Evolutionary conservation across 2,888 invertebrate genomes (phyloP), one percentile per base, ranked within the genome.

Genomic region (Melinaea marsaeus): DNA sequence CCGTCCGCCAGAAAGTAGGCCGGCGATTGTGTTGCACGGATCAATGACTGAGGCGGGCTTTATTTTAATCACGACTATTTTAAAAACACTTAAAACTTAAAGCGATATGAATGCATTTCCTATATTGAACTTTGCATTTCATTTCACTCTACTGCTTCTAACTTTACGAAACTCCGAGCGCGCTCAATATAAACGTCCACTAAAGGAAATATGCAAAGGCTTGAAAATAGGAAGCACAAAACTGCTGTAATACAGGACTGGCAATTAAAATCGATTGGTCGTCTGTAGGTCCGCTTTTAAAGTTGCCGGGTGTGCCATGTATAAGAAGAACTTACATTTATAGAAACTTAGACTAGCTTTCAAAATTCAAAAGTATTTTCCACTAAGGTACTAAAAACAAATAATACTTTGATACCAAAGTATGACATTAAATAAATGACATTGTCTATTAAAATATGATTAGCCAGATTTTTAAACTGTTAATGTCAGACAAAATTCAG

Each of bases 1-100:
- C 85, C 66, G 71, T 70, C 70, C 64, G 85, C 87, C 87, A 86
- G 81, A 71, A 76, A 79, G 80, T 82, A 82, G 81, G 75, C 60
- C 60, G 42, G 65, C 65, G 69, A 69, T 64, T 68, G 63, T 64
- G 61, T 65, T 63, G 62, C 70, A 60, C 63, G 65, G 67, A 71
- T 71, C 69, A 69, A 69, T 68, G 62, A 56, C 58, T 60, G 60
- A 45, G 58, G 61, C 59, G 61, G 54, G 56, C 59, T 56, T 58
- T 64, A 42, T 60, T 48, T 22, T 51, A 32, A 32, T 32, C 9
- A n/a, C 32, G 32, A 6, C 6, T 32, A 11, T 3, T 51, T 51
- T 51, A 51, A 22, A 55, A 59, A 59, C 54, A 59, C 22, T 56
- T 34, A 13, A 45, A 33, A 32, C 32, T 51, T 32, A 2, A 34